A percentile compares a stretch with the other conserved stretches of the same genome.
phyloP scores from a whole-genome alignment of 2,797 vertebrate genomes.

The Propithecus perrieri region DNA sequence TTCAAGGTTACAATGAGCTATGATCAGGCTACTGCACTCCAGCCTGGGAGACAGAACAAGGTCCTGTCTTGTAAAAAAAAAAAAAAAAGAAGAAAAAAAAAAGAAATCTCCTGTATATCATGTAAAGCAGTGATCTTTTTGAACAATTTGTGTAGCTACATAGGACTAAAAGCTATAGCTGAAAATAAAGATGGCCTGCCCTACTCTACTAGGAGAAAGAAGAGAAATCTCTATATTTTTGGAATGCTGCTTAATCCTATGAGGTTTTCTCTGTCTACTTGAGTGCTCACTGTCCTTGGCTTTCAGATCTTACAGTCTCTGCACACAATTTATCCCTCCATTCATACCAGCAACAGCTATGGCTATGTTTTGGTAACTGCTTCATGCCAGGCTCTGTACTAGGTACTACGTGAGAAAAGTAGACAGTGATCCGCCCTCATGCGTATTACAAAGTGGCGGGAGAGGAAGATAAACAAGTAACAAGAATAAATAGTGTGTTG shows the following conservation, averaged over 20 bases:
- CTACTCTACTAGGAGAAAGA: neutral
- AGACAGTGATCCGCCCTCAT: neutral
- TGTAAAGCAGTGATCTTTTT: constrained; percentile 1
- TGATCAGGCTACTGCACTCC: neutral
- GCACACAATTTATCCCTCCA: neutral
- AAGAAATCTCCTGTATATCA: neutral
- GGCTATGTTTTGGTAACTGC: neutral
- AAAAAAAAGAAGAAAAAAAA: neutral
- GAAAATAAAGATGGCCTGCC: neutral
- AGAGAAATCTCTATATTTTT: neutral
- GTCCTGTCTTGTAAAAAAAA: neutral
- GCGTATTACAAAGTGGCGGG: neutral
- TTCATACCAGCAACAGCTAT: neutral
- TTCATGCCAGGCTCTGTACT: neutral
- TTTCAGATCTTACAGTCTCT: neutral
- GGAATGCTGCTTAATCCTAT: neutral
- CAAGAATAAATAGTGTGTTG: neutral
- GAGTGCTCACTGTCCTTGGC: neutral
- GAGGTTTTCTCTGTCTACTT: neutral
- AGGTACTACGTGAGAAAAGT: neutral
- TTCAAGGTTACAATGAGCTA: neutral
- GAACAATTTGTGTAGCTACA: neutral
- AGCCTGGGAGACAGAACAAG: neutral
- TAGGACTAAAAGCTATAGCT: neutral
- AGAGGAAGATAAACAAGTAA: neutral